A percentile compares a stretch with the other conserved stretches of the same genome.
Conservation (phyloP, 2,113 vertebrate genomes). For the Semnornis frantzii region DNA sequence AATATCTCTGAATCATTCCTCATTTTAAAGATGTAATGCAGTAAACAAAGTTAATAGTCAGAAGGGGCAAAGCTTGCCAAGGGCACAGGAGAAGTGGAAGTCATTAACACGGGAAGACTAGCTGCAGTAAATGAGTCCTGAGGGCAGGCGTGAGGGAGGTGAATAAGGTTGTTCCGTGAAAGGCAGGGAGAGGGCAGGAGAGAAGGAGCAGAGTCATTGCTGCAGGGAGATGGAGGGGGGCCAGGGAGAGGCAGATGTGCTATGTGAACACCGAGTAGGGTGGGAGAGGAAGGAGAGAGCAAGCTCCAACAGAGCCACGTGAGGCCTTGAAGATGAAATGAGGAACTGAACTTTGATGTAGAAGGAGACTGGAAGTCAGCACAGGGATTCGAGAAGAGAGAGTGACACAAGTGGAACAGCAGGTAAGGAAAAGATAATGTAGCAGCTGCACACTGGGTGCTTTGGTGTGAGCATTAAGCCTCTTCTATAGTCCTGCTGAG, state of each 20-base stretch:
- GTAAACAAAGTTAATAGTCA: conserved; percentile 57
- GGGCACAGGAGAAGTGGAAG: conserved; percentile 20
- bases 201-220: not conserved
- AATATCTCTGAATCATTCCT: conserved; percentile 38
- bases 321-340: conserved; percentile 40
- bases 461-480: conserved; percentile 27
- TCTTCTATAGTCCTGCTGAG: conserved; percentile 27
- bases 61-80: conserved; percentile 51
- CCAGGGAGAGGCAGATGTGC: not conserved
- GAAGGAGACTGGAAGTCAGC: conserved; percentile 34
- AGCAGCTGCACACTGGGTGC: conserved; percentile 12
- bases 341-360: conserved; percentile 53
- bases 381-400: not conserved
- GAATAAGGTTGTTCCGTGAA: not conserved
- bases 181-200: not conserved
- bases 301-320: not conserved
- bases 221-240: not conserved
- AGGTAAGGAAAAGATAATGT: conserved; percentile 50
- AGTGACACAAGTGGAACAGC: conserved; percentile 65
- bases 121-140: conserved; percentile 31
- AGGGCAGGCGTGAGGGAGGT: not conserved
- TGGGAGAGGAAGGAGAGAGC: not conserved
- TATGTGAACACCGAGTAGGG: not conserved
- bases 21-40: conserved; percentile 19
- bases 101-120: not conserved